A percentile compares a stretch with the other conserved stretches of the same genome.
Conservation (phyloP, 2,888 invertebrate genomes). For the Marasmarcha lunaedactyla region DNA sequence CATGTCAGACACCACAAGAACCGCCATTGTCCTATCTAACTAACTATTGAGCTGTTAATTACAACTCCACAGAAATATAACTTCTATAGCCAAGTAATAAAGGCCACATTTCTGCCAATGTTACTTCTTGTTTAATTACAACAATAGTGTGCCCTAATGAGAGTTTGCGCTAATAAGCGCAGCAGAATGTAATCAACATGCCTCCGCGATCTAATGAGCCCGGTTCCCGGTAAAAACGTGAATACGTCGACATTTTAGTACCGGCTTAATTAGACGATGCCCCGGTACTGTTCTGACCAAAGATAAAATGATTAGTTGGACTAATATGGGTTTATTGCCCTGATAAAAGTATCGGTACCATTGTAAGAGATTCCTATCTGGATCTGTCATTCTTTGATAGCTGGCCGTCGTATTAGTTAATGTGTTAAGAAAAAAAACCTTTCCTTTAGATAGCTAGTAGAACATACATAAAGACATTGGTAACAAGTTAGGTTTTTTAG, state of each 20-base stretch:
- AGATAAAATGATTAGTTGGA: constrained; percentile 13
- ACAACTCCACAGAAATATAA: constrained; percentile 47
- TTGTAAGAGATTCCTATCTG: too few relatives aligned
- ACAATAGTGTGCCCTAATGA: constrained; percentile 69
- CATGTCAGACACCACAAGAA: constrained; percentile 59
- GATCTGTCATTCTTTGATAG: too few relatives aligned
- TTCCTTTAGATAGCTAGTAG: too few relatives aligned
- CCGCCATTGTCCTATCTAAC: constrained; percentile 47
- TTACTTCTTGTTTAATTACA: constrained; percentile 67
- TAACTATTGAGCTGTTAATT: constrained; percentile 66
- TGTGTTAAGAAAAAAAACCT: too few relatives aligned
- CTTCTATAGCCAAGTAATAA: constrained; percentile 29
- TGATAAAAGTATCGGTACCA: constrained; percentile 7
- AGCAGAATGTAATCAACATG: constrained; percentile 70
- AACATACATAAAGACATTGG: too few relatives aligned
- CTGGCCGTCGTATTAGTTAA: too few relatives aligned
- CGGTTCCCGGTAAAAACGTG: constrained; percentile 65
- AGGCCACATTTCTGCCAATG: constrained; percentile 38
- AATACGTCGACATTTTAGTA: constrained; percentile 59
- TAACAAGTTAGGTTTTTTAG: too few relatives aligned
- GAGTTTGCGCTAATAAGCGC: constrained; percentile 68
- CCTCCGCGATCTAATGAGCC: constrained; percentile 66
- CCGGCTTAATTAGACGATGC: constrained; percentile 60
- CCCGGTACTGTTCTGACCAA: neutral
- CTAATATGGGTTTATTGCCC: constrained; percentile 37